These are phyloP conservation scores for Indicator indicator DNA, from an alignment of 2,113 vertebrate species.

Conservation along the genomic window DNA sequence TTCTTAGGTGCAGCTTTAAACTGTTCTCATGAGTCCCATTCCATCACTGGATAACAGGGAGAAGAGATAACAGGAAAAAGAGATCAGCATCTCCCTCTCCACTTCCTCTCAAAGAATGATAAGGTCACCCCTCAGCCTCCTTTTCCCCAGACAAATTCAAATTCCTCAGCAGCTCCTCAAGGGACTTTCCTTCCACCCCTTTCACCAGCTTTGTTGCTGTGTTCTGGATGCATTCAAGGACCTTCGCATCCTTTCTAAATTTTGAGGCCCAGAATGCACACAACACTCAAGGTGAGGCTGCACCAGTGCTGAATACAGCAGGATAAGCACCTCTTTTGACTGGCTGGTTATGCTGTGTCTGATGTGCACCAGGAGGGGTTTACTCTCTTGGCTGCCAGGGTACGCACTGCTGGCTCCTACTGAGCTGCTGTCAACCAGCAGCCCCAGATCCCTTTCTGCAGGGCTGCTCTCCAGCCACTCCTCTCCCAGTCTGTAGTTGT, in stretches of 20 bases:
- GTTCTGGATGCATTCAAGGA: no score
- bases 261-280: no score
- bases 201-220: no score
- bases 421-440: background rate
- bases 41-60: background rate
- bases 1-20: background rate
- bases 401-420: accelerated
- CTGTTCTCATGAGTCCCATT: accelerated
- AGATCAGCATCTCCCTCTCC: background rate
- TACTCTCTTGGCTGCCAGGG: background rate
- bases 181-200: no score
- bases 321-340: no score
- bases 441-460: no score
- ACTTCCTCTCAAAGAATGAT: background rate
- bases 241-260: no score
- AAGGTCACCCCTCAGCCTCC: background rate
- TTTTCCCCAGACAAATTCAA: background rate
- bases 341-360: background rate
- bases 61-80: background rate
- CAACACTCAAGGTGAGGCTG: no score
- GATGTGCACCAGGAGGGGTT: background rate
- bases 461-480: background rate
- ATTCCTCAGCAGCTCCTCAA: background rate
- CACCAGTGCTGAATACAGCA: no score
- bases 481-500: background rate